A percentile compares a stretch with the other conserved stretches of the same genome.
Conservation (phyloP, 2,113 vertebrate species). For the Monarcha castaneiventris region DNA sequence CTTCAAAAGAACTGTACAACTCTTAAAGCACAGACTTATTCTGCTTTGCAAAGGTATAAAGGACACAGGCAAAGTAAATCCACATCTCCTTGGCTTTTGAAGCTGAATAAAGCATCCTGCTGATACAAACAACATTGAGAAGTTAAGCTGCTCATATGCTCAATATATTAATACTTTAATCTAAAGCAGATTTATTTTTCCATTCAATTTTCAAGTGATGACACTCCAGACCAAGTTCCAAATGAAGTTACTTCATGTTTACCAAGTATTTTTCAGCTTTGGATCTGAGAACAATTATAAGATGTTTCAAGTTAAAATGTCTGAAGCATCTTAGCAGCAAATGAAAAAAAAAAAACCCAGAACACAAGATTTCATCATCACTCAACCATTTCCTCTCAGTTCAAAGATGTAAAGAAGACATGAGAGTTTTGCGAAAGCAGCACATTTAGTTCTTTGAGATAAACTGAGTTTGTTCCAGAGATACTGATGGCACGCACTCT, state of each 20-base stretch:
- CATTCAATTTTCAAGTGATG: slow-evolving; percentile 24
- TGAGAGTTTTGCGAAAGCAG: background rate
- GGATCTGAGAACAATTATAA: background rate
- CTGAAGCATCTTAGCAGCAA: background rate
- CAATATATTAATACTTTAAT: slow-evolving; percentile 35
- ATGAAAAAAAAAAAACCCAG: background rate
- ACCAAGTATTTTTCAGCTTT: background rate
- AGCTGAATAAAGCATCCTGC: slow-evolving; percentile 37
- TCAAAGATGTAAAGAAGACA: background rate
- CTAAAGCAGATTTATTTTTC: slow-evolving; percentile 59
- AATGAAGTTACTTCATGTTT: background rate
- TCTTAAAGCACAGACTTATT: background rate
- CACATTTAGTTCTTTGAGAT: background rate
- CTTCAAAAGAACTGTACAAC: background rate
- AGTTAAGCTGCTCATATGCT: slow-evolving; percentile 31
- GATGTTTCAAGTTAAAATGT: background rate
- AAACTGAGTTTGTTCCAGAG: background rate
- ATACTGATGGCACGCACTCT: rapidly evolving
- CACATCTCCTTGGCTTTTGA: background rate
- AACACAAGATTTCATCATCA: background rate
- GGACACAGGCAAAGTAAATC: slow-evolving; percentile 6
- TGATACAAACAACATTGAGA: slow-evolving; percentile 37
- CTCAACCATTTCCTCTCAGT: background rate
- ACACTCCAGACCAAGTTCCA: background rate
- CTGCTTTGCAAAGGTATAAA: background rate